These are phyloP conservation scores for Meloe dianella DNA, from an alignment of 2,888 invertebrate species.

Conservation along the genomic window DNA sequence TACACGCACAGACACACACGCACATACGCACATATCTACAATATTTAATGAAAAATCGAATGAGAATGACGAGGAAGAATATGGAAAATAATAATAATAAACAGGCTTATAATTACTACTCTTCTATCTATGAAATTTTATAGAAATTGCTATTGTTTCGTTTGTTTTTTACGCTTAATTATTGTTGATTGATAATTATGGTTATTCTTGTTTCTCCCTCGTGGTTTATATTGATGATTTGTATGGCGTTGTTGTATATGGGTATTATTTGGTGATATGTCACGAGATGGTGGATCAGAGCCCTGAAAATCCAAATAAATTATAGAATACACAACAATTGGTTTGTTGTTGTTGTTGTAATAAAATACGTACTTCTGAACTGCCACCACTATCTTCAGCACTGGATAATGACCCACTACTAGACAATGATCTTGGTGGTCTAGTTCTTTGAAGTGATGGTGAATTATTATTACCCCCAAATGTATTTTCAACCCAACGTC, in stretches of 20 bases:
- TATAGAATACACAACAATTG: no score
- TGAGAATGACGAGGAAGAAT: neutral
- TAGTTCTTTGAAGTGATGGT: constrained; percentile 38
- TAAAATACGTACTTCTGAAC: no score
- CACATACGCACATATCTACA: neutral
- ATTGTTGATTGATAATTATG: constrained; percentile 40
- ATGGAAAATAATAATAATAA: neutral
- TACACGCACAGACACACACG: constrained; percentile 9
- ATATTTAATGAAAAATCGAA: neutral
- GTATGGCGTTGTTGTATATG: constrained; percentile 39
- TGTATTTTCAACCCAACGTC: constrained; percentile 69
- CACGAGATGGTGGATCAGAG: constrained; percentile 55
- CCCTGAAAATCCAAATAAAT: no score
- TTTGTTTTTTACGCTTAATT: constrained; percentile 46
- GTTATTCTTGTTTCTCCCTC: constrained; percentile 35
- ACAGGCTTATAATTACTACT: constrained; percentile 20
- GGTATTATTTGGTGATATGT: constrained; percentile 54
- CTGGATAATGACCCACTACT: constrained; percentile 57
- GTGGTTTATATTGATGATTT: constrained; percentile 29
- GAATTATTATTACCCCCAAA: constrained; percentile 42
- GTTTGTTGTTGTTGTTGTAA: no score
- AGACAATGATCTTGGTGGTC: constrained; percentile 52
- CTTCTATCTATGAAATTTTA: constrained; percentile 18
- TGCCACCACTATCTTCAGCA: constrained; percentile 55
- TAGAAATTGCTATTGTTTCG: constrained; percentile 42